These are phyloP conservation scores for Pteruthius melanotis DNA, from an alignment of 2,113 vertebrate species.

Conservation along the genomic window DNA sequence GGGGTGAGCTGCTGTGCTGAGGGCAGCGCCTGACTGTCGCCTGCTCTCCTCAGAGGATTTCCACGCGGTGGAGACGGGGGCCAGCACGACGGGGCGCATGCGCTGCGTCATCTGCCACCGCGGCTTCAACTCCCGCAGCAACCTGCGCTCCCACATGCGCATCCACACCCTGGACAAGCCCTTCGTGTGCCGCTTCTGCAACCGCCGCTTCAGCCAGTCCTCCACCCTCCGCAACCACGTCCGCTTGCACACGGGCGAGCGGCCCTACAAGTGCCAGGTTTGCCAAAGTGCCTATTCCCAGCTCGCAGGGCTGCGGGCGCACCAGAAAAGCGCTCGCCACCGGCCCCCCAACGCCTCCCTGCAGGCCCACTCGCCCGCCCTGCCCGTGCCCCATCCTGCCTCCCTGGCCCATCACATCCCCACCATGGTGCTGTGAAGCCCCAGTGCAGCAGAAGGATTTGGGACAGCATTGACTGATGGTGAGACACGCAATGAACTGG, in stretches of 20 bases:
- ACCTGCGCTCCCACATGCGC: conserved; percentile 99
- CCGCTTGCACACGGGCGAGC: conserved; percentile 95
- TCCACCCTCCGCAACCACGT: conserved; percentile 97
- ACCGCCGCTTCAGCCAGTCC: conserved; percentile 98
- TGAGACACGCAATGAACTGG: neutral
- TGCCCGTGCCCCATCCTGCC: conserved; percentile 82
- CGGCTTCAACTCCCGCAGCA: conserved; percentile 98
- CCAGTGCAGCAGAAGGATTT: fast-evolving
- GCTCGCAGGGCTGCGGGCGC: conserved; percentile 93
- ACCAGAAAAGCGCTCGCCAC: conserved; percentile 97
- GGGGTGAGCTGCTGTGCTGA: neutral
- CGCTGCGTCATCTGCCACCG: conserved; percentile 98
- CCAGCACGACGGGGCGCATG: conserved; percentile 82
- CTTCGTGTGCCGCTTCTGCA: conserved; percentile 97
- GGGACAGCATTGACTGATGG: neutral
- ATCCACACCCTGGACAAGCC: conserved; percentile 99
- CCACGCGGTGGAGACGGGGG: conserved; percentile 73
- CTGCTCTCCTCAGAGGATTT: conserved; percentile 80
- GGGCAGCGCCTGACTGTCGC: fast-evolving
- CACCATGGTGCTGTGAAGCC: conserved; percentile 89
- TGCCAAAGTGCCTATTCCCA: conserved; percentile 98
- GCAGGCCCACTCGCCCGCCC: conserved; percentile 75
- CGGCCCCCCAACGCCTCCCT: conserved; percentile 78
- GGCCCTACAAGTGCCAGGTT: conserved; percentile 96
- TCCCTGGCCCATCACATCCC: conserved; percentile 88